Base-by-base conservation (phyloP, 2,888 invertebrate genomes). In the Parthenolecanium corni region DNA sequence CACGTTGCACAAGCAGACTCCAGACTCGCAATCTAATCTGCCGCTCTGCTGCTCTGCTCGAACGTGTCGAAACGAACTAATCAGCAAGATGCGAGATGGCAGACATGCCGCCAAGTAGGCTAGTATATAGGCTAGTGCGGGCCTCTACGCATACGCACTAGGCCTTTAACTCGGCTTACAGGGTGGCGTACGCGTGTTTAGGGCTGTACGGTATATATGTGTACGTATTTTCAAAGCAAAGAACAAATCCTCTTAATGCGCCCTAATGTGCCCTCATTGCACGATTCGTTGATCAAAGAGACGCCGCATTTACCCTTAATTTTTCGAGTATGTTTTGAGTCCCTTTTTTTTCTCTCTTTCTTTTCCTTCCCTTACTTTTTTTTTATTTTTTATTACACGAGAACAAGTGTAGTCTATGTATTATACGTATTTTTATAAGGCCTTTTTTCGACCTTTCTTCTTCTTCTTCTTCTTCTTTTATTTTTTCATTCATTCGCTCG, bases 261-360 rank as follows among this genome's bases (percentile, higher is more conserved):
- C 31, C 9, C 5, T 57, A 57, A 57, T 57, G 25, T 47, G 57
- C 31, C 31, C 31, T 31, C 57, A 25, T 47, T 57, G 57, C 57
- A 57, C 57, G 57, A 47, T 16, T 44, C 42, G 31, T 21, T 57
- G 57, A 57, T 57, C 57, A 57, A 57, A 57, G 57, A 18, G 36
- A 57, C 25, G 57, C 57, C 57, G 57, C 44, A 16, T 25, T 57
- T 9, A 4, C 57, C 46, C 57, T 57, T 57, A 46, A 57, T 57
- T 57, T 57, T 57, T 57, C 57, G 31, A 57, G 57, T 57, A 36
- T 25, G 57, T 58, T 58, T 49, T 58, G 42, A 24, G 25, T 36
- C 49, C 38, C 20, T 38, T 49, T 58, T 57, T 58, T 58, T 49
- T 36, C 47, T 46, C 20, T 12, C 14, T 18, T 56, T 42, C 25